These are phyloP conservation scores for Dicyrtoma fusca DNA, from an alignment of 2,888 invertebrate genomes.

Conservation along the genomic window DNA sequence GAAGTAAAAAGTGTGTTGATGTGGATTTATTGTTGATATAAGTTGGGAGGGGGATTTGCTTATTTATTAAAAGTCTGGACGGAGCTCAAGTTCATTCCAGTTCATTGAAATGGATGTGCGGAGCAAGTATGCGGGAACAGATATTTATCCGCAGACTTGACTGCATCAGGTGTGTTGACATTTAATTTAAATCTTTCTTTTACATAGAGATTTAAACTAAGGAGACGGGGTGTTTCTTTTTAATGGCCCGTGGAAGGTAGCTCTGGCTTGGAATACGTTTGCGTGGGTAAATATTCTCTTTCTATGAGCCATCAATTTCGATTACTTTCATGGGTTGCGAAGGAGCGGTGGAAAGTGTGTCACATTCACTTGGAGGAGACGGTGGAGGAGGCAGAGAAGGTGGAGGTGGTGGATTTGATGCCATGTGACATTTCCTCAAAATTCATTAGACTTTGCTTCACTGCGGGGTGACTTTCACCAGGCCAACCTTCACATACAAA, in stretches of 20 bases:
- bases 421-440: too few species aligned
- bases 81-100: background rate
- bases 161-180: slow-evolving; percentile 39
- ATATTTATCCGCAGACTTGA: background rate
- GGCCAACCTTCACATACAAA: too few species aligned
- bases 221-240: too few species aligned
- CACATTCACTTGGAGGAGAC: background rate
- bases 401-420: too few species aligned
- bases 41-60: background rate
- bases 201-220: background rate
- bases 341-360: background rate
- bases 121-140: background rate
- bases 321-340: background rate
- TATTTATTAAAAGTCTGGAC: background rate
- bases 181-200: slow-evolving; percentile 39
- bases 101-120: background rate
- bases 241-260: too few species aligned
- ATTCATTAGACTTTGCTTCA: too few species aligned
- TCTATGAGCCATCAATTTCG: background rate
- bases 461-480: too few species aligned
- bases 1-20: slow-evolving; percentile 32
- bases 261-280: too few species aligned
- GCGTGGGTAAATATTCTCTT: slow-evolving; percentile 30
- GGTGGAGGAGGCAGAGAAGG: too few species aligned
- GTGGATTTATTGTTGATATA: slow-evolving; percentile 28